Conservation (phyloP, 2,888 invertebrate genomes). For the Phoronis australis region DNA sequence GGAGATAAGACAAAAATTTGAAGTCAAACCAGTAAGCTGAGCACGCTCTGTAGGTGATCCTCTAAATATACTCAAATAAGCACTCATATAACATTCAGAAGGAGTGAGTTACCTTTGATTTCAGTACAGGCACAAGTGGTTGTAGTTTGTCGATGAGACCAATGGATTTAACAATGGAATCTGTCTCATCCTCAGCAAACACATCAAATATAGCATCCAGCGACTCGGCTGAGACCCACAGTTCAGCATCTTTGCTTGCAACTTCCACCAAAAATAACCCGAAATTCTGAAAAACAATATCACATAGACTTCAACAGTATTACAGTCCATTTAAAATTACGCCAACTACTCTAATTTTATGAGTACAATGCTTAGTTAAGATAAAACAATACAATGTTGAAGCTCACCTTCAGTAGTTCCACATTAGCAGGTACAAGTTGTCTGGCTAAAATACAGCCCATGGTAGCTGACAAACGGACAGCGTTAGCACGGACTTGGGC, state of each 20-base stretch:
- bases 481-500: conserved; percentile 35
- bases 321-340: too few relatives aligned
- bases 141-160: conserved; percentile 63
- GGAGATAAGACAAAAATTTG: too few relatives aligned
- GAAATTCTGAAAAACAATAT: conserved; percentile 32
- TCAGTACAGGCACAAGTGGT: conserved; percentile 61
- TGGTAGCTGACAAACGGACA: conserved; percentile 35
- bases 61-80: too few relatives aligned
- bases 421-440: conserved; percentile 14
- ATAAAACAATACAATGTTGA: neutral
- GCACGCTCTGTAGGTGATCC: too few relatives aligned
- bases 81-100: too few relatives aligned
- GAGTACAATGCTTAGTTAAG: neutral
- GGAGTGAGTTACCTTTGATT: conserved; percentile 66
- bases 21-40: neutral
- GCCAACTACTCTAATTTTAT: too few relatives aligned
- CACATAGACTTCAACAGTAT: neutral
- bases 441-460: conserved; percentile 29
- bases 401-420: neutral
- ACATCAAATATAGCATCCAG: conserved; percentile 72
- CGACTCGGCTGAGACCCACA: conserved; percentile 71
- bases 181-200: conserved; percentile 71
- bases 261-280: conserved; percentile 62
- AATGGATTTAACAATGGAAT: conserved; percentile 62
- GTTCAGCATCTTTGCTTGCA: conserved; percentile 59